Evolutionary conservation across 2,113 vertebrate genomes (phyloP).

Genomic region (Platichthys stellatus): DNA sequence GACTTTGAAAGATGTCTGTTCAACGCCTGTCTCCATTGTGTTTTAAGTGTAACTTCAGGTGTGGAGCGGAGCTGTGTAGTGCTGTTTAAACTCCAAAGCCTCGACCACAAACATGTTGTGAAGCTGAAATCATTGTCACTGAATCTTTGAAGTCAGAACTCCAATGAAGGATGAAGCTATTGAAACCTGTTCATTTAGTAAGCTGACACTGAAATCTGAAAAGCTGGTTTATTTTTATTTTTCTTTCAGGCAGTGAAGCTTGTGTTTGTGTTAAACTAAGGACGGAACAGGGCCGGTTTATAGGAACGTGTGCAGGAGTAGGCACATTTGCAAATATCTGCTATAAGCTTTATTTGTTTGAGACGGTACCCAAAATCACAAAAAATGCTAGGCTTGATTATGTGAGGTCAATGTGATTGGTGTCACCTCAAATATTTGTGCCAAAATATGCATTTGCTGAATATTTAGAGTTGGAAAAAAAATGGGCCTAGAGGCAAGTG

Average conservation of each 20-base stretch:
- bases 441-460: slow-evolving; percentile 63
- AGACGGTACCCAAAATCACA: slow-evolving; percentile 14
- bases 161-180: slow-evolving; percentile 68
- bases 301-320: not conserved
- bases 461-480: slow-evolving; percentile 14
- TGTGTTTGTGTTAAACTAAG: slow-evolving; percentile 22
- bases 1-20: slow-evolving; percentile 66
- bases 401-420: slow-evolving; percentile 9
- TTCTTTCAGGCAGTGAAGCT: slow-evolving; percentile 24
- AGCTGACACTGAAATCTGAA: slow-evolving; percentile 65
- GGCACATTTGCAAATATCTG: slow-evolving; percentile 30
- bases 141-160: slow-evolving; percentile 57
- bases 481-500: slow-evolving; percentile 13
- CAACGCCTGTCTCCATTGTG: slow-evolving; percentile 68
- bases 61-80: slow-evolving; percentile 63
- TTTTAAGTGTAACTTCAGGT: slow-evolving; percentile 60
- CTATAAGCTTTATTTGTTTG: slow-evolving; percentile 8
- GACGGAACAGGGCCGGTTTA: slow-evolving; percentile 18
- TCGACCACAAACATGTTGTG: slow-evolving; percentile 47
- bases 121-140: slow-evolving; percentile 61
- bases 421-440: slow-evolving; percentile 58
- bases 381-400: slow-evolving; percentile 28
- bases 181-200: slow-evolving; percentile 45
- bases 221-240: slow-evolving; percentile 31
- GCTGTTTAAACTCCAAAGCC: slow-evolving; percentile 43